Conservation (phyloP, 2,113 vertebrate species). For the Hyperopisus bebe region DNA sequence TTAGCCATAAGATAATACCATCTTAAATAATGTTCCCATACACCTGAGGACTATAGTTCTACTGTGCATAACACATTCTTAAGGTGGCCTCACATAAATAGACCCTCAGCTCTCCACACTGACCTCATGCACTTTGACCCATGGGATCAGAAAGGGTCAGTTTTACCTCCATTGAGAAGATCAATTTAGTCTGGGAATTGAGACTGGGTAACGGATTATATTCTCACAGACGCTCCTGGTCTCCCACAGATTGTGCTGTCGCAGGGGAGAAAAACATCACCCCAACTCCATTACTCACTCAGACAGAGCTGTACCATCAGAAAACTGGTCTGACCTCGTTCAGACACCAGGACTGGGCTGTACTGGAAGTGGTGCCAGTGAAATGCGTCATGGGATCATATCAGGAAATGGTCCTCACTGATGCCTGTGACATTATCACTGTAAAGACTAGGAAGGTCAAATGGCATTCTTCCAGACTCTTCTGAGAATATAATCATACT, state of each 20-base stretch:
- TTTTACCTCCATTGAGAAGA: constrained; percentile 10
- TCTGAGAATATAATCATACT: background rate
- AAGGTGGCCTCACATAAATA: constrained; percentile 18
- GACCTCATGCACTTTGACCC: background rate
- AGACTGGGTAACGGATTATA: background rate
- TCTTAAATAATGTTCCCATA: background rate
- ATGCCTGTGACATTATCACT: background rate
- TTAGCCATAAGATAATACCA: constrained; percentile 6
- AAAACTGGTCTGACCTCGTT: constrained; percentile 12
- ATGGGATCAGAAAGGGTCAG: background rate
- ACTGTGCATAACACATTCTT: background rate
- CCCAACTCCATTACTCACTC: background rate
- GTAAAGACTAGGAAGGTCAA: background rate
- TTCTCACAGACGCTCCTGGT: background rate
- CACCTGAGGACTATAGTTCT: constrained; percentile 5
- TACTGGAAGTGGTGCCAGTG: constrained; percentile 8
- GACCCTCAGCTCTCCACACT: constrained; percentile 15
- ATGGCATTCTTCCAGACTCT: background rate
- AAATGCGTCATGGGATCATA: background rate
- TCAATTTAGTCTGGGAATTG: background rate
- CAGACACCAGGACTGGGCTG: background rate
- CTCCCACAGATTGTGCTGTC: background rate
- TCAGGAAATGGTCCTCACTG: background rate
- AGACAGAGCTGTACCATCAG: background rate
- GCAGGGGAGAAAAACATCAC: background rate